Percentiles rank a stretch among this genome's conserved stretches.
Conservation (phyloP, 2,113 vertebrate genomes). For the Brachyhypopomus gauderio region DNA sequence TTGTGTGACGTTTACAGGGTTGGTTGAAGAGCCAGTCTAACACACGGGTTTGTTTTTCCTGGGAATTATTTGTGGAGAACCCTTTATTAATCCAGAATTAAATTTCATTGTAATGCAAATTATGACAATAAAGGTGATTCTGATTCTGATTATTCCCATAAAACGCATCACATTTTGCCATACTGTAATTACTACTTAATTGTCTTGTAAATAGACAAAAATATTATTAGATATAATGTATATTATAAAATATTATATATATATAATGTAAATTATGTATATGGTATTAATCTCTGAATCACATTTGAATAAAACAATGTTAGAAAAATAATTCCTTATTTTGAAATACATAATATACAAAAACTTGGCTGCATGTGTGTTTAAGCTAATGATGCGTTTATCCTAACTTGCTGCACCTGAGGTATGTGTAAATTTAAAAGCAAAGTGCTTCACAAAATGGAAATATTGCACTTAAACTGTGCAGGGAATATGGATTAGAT, state of each 20-base stretch:
- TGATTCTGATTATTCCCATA: too few species aligned
- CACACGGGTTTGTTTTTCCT: not conserved
- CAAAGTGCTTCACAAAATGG: conserved; percentile 64
- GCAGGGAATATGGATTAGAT: conserved; percentile 74
- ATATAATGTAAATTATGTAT: too few species aligned
- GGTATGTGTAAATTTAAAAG: conserved; percentile 70
- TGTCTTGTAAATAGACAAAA: too few species aligned
- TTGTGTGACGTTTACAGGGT: not conserved
- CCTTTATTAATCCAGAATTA: too few species aligned
- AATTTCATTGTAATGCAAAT: too few species aligned
- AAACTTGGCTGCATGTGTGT: conserved; percentile 15
- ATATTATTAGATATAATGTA: too few species aligned
- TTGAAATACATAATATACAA: not conserved
- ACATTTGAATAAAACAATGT: too few species aligned
- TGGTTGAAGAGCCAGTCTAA: not conserved
- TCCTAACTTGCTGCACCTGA: conserved; percentile 73
- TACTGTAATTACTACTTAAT: too few species aligned
- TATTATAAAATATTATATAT: too few species aligned
- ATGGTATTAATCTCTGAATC: too few species aligned
- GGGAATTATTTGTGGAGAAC: not conserved
- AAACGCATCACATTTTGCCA: not conserved
- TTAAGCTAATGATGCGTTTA: conserved; percentile 67
- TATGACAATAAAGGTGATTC: too few species aligned
- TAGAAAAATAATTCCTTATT: too few species aligned
- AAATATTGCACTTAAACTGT: conserved; percentile 67